These are phyloP conservation scores for Drosophila navojoa DNA, from an alignment of 1,140 invertebrate species.

Conservation along the genomic window DNA sequence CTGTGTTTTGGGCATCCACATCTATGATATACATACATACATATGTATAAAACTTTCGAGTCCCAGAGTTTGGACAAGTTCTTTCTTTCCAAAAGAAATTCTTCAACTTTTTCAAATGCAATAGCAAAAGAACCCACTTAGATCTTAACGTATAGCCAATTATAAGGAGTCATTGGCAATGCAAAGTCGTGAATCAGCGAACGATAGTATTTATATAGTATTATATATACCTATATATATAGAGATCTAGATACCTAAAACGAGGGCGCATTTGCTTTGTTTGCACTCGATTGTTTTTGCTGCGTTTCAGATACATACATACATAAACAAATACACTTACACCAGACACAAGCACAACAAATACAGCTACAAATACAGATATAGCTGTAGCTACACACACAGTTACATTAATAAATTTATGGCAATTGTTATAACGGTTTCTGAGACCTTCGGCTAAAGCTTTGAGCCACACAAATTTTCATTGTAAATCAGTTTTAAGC, in stretches of 20 bases:
- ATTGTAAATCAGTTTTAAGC: constrained; percentile 11
- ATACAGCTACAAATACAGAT: background rate
- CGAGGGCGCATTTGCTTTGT: constrained; percentile 9
- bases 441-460: constrained; percentile 15
- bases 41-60: too few species aligned
- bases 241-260: background rate
- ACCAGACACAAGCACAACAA: too few species aligned
- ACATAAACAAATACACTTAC: background rate
- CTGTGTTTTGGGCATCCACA: too few species aligned
- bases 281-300: constrained; percentile 2
- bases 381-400: background rate
- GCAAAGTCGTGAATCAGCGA: too few species aligned
- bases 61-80: too few species aligned
- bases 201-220: background rate
- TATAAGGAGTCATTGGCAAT: too few species aligned
- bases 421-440: constrained; percentile 12
- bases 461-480: constrained; percentile 4
- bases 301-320: background rate
- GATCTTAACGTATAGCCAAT: too few species aligned
- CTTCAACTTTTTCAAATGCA: too few species aligned
- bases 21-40: too few species aligned
- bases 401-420: constrained; percentile 1
- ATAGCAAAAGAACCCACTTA: too few species aligned
- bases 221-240: background rate
- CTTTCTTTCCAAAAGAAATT: too few species aligned